Evolutionary conservation across 2,113 vertebrate genomes (phyloP).

Genomic region (Psammodynastes pulverulentus): DNA sequence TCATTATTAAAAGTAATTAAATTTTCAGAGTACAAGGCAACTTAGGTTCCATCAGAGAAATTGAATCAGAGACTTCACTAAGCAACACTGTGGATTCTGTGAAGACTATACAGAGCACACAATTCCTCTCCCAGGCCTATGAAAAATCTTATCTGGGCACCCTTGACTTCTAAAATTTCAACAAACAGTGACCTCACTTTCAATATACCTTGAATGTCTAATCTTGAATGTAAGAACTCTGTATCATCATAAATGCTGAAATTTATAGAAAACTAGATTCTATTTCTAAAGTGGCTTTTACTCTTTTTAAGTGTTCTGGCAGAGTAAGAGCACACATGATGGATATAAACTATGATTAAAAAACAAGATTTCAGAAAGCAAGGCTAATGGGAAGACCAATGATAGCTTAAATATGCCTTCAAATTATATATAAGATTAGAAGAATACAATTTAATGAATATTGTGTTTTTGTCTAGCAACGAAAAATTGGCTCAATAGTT

Average conservation of each 20-base stretch:
- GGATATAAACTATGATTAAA: neutral
- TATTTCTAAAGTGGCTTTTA: neutral
- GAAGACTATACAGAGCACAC: neutral
- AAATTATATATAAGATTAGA: conserved; percentile 24
- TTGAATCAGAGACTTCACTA: neutral
- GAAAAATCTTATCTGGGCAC: neutral
- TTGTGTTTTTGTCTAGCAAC: conserved; percentile 22
- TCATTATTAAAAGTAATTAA: neutral
- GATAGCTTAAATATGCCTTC: conserved; percentile 27
- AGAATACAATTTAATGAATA: neutral
- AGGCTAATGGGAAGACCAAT: conserved; percentile 20
- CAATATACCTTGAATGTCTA: neutral
- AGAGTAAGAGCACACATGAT: neutral
- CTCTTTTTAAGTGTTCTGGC: neutral
- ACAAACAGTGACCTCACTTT: neutral
- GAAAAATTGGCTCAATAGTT: conserved; percentile 45
- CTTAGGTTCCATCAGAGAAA: neutral
- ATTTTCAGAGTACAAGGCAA: neutral
- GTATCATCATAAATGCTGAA: neutral
- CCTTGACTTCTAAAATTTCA: neutral
- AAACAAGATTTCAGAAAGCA: conserved; percentile 17
- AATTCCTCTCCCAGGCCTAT: neutral
- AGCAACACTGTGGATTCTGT: neutral
- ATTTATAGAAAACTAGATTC: neutral
- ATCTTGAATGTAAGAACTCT: neutral